These are phyloP conservation scores for Creontiades dilutus DNA, from an alignment of 2,888 invertebrate genomes.

Conservation along the genomic window DNA sequence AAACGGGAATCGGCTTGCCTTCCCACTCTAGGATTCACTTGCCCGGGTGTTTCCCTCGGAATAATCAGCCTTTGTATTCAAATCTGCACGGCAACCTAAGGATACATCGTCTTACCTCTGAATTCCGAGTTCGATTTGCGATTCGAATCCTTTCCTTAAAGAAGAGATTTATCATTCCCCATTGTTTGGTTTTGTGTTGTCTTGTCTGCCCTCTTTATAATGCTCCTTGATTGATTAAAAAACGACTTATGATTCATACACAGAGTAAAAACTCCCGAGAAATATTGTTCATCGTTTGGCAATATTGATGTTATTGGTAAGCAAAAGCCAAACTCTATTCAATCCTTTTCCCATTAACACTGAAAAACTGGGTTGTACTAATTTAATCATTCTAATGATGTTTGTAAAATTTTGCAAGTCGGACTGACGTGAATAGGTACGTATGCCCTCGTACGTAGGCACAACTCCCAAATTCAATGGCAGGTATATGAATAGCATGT, in stretches of 20 bases:
- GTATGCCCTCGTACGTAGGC: no score
- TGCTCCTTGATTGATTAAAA: slow-evolving; percentile 59
- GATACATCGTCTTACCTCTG: slow-evolving; percentile 3
- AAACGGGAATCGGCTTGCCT: not conserved
- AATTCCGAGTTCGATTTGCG: slow-evolving; percentile 41
- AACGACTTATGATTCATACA: not conserved
- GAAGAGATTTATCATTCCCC: slow-evolving; percentile 46
- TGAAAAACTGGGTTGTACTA: no score
- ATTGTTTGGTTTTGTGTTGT: slow-evolving; percentile 53
- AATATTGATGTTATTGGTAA: no score
- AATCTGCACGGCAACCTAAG: slow-evolving; percentile 7
- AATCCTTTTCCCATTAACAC: no score
- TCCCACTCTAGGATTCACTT: slow-evolving; percentile 57
- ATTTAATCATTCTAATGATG: no score
- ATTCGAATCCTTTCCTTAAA: slow-evolving; percentile 34
- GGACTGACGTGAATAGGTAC: no score
- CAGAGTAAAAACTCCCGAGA: not conserved
- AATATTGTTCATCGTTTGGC: no score
- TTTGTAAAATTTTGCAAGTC: no score
- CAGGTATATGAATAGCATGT: no score
- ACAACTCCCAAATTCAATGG: no score
- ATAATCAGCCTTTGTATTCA: slow-evolving; percentile 64
- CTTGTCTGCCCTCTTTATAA: slow-evolving; percentile 6
- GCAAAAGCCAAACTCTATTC: no score
- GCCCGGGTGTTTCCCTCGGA: slow-evolving; percentile 47